Conservation (phyloP, 2,113 vertebrate species). For the Zeus faber region DNA sequence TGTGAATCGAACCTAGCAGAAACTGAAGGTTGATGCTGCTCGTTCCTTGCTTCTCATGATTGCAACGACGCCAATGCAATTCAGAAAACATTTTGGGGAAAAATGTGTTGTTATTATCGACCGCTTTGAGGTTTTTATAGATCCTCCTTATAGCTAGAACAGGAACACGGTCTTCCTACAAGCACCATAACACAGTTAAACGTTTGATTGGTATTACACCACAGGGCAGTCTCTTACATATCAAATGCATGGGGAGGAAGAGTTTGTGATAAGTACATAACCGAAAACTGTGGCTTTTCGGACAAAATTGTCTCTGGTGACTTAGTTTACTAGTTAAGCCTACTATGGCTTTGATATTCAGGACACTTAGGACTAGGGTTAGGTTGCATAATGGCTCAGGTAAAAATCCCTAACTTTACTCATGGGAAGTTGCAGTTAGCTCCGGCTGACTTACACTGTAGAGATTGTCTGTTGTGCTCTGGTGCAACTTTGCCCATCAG, state of each 20-base stretch:
- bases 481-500: slow-evolving; percentile 6
- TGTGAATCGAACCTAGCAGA: too few relatives aligned
- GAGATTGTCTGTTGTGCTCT: slow-evolving; percentile 4
- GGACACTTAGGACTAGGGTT: too few relatives aligned
- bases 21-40: too few relatives aligned
- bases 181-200: slow-evolving; percentile 15
- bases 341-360: slow-evolving; percentile 14
- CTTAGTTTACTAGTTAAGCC: slow-evolving; percentile 10
- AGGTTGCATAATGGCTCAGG: slow-evolving; percentile 4
- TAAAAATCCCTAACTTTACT: background rate
- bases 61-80: background rate
- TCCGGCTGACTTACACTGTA: background rate
- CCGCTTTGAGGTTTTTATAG: too few relatives aligned
- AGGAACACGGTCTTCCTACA: slow-evolving; percentile 18
- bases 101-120: too few relatives aligned
- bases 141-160: slow-evolving; percentile 12
- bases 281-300: slow-evolving; percentile 3
- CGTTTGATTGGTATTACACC: slow-evolving; percentile 18
- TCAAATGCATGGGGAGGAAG: slow-evolving; percentile 17
- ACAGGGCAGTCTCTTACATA: slow-evolving; percentile 12
- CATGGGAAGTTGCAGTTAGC: background rate
- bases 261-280: slow-evolving; percentile 15
- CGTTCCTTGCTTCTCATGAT: background rate
- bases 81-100: too few relatives aligned
- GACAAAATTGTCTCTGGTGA: slow-evolving; percentile 6